Percentiles rank a stretch among this genome's conserved stretches.
Conservation (phyloP, 2,888 invertebrate genomes). For the Tetranychus piercei region DNA sequence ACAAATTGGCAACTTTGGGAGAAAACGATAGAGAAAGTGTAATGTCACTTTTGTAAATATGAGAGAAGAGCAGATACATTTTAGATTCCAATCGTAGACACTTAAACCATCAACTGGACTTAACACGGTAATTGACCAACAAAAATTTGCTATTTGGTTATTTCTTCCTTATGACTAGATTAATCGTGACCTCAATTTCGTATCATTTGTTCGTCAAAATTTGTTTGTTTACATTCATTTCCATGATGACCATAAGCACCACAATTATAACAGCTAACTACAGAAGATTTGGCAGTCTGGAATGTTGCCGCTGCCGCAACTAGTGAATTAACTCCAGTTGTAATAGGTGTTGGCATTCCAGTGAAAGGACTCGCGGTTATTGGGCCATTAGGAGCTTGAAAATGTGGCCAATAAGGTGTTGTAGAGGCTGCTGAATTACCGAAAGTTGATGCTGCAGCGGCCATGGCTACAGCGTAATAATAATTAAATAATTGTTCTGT, state of each 20-base stretch:
- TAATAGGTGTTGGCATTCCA: background rate
- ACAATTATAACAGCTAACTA: conserved; percentile 75
- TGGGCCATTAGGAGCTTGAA: background rate
- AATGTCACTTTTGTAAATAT: background rate
- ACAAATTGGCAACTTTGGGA: background rate
- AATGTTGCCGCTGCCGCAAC: conserved; percentile 11
- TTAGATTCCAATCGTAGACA: background rate
- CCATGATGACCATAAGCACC: conserved; percentile 65
- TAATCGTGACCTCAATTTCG: conserved; percentile 2
- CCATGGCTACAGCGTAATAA: conserved; percentile 11
- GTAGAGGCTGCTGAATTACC: background rate
- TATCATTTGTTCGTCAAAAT: conserved; percentile 30
- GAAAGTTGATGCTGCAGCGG: conserved; percentile 3
- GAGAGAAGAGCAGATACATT: background rate
- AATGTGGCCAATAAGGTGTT: conserved; percentile 11
- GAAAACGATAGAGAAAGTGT: background rate
- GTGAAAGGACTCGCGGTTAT: background rate
- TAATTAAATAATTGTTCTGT: conserved; percentile 12
- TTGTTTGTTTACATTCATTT: conserved; percentile 53
- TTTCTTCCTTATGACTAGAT: background rate
- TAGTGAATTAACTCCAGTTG: background rate
- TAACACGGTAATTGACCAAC: background rate
- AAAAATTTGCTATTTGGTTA: background rate
- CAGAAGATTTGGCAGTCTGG: conserved; percentile 5
- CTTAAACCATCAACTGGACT: background rate